Conservation (phyloP, 2,888 invertebrate genomes). For the Drosophila leonis region DNA sequence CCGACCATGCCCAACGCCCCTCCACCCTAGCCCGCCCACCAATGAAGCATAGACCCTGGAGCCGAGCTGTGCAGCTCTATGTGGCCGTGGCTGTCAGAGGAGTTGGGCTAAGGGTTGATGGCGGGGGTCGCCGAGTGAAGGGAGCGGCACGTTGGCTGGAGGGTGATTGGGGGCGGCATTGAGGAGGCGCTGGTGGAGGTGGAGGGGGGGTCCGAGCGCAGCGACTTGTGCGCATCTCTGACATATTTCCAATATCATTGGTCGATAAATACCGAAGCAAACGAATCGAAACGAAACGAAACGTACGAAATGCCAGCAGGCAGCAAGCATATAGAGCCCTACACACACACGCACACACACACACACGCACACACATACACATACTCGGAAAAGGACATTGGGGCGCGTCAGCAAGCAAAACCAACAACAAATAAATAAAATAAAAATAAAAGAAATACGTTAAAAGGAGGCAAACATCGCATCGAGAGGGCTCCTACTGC, state of each 20-base stretch:
- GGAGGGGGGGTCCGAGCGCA: conserved; percentile 56
- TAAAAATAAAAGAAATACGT: conserved; percentile 32
- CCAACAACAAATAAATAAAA: conserved; percentile 1
- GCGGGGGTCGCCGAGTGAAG: conserved; percentile 4
- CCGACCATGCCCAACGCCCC: conserved; percentile 26
- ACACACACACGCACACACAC: conserved; percentile 44
- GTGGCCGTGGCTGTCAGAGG: conserved; percentile 22
- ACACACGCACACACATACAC: conserved; percentile 35
- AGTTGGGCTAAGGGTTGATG: conserved; percentile 19
- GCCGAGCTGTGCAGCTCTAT: conserved; percentile 22
- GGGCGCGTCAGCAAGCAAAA: conserved; percentile 43
- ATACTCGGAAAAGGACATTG: conserved; percentile 49
- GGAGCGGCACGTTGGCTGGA: conserved; percentile 2
- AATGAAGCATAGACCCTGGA: conserved; percentile 34
- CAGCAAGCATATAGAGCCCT: conserved; percentile 47
- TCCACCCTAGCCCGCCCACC: conserved; percentile 10
- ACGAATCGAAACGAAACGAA: conserved; percentile 78
- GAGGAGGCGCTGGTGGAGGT: neutral
- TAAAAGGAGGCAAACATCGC: conserved; percentile 32
- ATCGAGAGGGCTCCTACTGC: conserved; percentile 14
- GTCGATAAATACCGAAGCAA: conserved; percentile 83
- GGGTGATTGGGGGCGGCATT: neutral
- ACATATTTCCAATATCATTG: conserved; percentile 85
- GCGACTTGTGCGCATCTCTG: conserved; percentile 83
- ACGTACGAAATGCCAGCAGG: conserved; percentile 69